Percentiles rank a stretch among this genome's conserved stretches.
phyloP scores from a whole-genome alignment of 1,140 invertebrate species.

The Aphelenchoides avenae region DNA sequence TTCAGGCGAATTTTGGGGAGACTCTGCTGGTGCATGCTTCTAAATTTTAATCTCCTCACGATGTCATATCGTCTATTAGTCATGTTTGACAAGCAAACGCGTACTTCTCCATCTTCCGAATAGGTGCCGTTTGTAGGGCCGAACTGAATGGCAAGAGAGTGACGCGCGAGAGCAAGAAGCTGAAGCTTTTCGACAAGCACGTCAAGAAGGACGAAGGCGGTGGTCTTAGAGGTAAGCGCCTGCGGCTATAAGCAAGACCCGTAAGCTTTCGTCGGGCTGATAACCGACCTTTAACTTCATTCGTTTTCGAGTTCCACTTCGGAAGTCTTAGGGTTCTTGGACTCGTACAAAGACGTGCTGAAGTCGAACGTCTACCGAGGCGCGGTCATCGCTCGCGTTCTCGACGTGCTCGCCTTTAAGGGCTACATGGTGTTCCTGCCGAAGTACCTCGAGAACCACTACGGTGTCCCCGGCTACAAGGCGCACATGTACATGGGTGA shows the following conservation, averaged over 20 bases:
- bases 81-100: neutral
- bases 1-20: neutral
- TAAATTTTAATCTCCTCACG: slow-evolving; percentile 1
- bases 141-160: slow-evolving; percentile 10
- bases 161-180: slow-evolving; percentile 24
- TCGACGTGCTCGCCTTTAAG: slow-evolving; percentile 55
- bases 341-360: slow-evolving; percentile 38
- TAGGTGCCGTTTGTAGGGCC: no score
- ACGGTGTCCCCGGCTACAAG: slow-evolving; percentile 56
- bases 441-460: slow-evolving; percentile 59
- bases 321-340: slow-evolving; percentile 25
- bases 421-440: slow-evolving; percentile 58
- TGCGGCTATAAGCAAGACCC: no score
- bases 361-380: slow-evolving; percentile 52
- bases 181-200: slow-evolving; percentile 49
- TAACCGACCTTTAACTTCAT: no score
- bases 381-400: slow-evolving; percentile 46
- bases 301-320: slow-evolving; percentile 1
- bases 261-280: no score
- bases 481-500: slow-evolving; percentile 58
- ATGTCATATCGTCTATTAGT: no score
- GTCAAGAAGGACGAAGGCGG: slow-evolving; percentile 21
- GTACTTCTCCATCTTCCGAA: no score
- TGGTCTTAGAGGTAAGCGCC: slow-evolving; percentile 15
- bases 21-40: neutral